Base-by-base conservation (phyloP, 2,113 vertebrate species). In the Sinocyclocheilus anshuiensis region DNA sequence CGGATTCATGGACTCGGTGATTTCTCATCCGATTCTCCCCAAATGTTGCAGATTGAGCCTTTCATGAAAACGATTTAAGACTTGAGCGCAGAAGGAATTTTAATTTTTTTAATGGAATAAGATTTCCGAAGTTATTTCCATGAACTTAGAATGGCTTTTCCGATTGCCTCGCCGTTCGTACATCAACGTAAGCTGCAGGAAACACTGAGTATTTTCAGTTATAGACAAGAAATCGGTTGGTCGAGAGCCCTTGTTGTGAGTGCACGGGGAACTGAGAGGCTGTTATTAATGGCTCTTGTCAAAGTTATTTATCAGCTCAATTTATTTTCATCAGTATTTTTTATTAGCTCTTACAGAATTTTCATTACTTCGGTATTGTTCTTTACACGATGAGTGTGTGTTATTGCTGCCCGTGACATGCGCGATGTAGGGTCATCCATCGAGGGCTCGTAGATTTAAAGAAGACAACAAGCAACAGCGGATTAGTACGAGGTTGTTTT, bases 251-350 rank as follows among this genome's bases (percentile, higher is more conserved):
- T 55, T 79, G 36, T 26, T 39, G 50, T n/a, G 20, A 48, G 81
- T 5, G 84, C 72, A 71, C 36, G 76, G 63, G 33, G 67, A 84
- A 77, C 75, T 26, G 84, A 88, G 61, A 81, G 74, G 6, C 75
- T 65, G 87, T 88, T 90, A 88, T 87, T 89, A 87, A 92, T 88
- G 81, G 80, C 71, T 55, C 11, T 59, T 89, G 86, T 89, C 88
- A 88, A 86, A 84, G 69, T 87, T 89, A 74, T 89, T 90, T 89
- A 93, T 92, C 81, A 71, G 75, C 86, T 89, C 72, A 74, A 83
- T 94, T 91, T 85, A 88, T 91, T 92, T 91, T 86, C 86, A 90
- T 91, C 89, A 89, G 83, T 78, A 86, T 69, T 91, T 89, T 84
- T 87, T 84, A 90, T 92, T 91, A 88, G 89, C 87, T 88, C 86